phyloP scores from a whole-genome alignment of 1,140 invertebrate species.

The Lasaia peninsularis region DNA sequence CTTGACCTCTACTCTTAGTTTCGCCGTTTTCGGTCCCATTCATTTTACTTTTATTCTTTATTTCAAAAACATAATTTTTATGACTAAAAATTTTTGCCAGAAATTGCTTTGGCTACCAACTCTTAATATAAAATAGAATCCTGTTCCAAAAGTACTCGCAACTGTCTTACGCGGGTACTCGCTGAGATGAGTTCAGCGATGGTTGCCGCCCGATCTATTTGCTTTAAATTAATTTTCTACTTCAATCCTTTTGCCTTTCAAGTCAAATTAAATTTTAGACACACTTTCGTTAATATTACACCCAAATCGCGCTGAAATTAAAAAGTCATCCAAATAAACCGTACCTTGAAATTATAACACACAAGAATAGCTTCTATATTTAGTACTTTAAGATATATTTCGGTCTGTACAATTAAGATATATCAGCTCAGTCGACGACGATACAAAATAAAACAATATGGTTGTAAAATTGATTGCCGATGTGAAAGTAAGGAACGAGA shows the following conservation, averaged over 20 bases:
- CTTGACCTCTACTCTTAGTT: too few species aligned
- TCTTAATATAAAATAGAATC: too few species aligned
- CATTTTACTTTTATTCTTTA: too few species aligned
- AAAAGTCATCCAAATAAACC: background rate
- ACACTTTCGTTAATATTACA: constrained; percentile 8
- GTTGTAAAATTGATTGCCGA: constrained; percentile 7
- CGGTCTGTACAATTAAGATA: background rate
- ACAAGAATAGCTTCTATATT: background rate
- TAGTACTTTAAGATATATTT: background rate
- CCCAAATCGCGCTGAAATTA: constrained; percentile 6
- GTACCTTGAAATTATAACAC: background rate
- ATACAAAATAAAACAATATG: constrained; percentile 9
- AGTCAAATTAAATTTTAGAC: constrained; percentile 8
- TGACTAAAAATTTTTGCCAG: too few species aligned
- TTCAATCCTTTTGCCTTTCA: background rate
- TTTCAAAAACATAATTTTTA: too few species aligned
- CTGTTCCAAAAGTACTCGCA: too few species aligned
- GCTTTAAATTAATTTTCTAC: constrained; percentile 4
- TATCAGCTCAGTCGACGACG: background rate
- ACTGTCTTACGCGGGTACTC: too few species aligned
- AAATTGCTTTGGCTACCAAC: too few species aligned
- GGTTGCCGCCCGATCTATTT: background rate
- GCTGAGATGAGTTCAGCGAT: too few species aligned
- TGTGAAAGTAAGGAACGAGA: constrained; percentile 8
- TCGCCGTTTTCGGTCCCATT: too few species aligned